Evolutionary conservation across 2,113 vertebrate species (phyloP), one percentile per base, ranked within the genome.

Genomic region (Neodon shergylaensis): DNA sequence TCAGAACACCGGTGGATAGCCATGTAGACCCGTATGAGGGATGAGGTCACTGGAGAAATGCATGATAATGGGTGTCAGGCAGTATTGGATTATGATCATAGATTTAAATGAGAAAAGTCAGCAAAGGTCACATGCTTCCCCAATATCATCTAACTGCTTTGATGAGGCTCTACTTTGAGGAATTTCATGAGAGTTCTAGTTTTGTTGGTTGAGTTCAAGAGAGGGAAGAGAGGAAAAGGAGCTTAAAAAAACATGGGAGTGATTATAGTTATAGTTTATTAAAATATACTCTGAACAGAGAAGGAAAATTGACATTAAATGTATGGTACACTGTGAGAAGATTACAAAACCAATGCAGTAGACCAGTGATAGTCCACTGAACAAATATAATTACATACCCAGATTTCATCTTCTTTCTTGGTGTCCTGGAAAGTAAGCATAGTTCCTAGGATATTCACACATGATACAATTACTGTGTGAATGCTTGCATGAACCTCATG

Each of bases 331-430:
- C 19, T 21, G 19, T 72, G 36, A 49, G 36, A 39, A 26, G 19
- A 16, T 19, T 13, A 36, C 1, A 47, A 9, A 0, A 6, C 66
- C 49, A 0, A 8, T 0, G 6, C 1, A 44, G 28, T n/a, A 6
- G 17, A 68, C 14, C 9, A 21, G 0, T 10, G 44, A 54, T 2
- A 63, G 28, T 52, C 39, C 72, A 12, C 9, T 11, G 2, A 31
- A 63, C 3, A 3, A 1, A 19, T 9, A 26, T 52, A 49, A 61
- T 11, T 14, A 0, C 17, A 47, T 44, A 14, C 33, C 42, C 58
- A 74, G 82, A 88, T 21, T 26, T 42, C 12, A 47, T 76, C 31
- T 77, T 76, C 36, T 47, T 82, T n/a, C 22, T 54, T 33, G 74
- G 4, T 36, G 5, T 87, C 21, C 63, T 44, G 9, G 54, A 92